These are phyloP conservation scores for Ips typographus DNA, from an alignment of 1,140 invertebrate genomes.

Conservation along the genomic window DNA sequence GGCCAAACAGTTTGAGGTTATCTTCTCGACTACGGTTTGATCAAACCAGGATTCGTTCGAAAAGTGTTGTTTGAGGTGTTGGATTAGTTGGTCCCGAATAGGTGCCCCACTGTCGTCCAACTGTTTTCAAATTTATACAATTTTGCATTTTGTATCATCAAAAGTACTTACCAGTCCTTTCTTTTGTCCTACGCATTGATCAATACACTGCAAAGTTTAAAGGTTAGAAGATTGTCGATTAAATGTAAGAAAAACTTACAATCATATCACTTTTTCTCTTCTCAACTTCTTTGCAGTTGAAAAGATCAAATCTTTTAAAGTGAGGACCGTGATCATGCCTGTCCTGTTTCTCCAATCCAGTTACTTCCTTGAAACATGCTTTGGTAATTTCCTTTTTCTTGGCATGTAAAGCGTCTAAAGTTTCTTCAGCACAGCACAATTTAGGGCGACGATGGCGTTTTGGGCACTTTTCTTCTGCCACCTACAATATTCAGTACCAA, in stretches of 20 bases:
- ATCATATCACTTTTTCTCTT: constrained; percentile 43
- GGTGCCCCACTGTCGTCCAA: constrained; percentile 45
- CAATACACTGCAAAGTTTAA: constrained; percentile 41
- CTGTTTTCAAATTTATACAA: constrained; percentile 34
- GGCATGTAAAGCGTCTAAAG: constrained; percentile 38
- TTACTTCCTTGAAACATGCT: constrained; percentile 44
- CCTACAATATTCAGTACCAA: background rate
- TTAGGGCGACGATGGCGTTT: constrained; percentile 25
- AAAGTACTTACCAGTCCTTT: constrained; percentile 43
- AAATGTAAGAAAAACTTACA: constrained; percentile 32
- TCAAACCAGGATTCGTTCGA: constrained; percentile 47
- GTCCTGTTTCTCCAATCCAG: constrained; percentile 38
- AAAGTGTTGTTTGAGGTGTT: constrained; percentile 43
- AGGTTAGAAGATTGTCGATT: constrained; percentile 15
- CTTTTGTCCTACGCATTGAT: constrained; percentile 44
- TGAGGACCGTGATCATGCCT: constrained; percentile 2
- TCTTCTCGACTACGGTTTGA: constrained; percentile 39
- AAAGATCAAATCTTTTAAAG: constrained; percentile 40
- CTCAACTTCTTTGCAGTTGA: constrained; percentile 44
- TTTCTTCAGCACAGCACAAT: constrained; percentile 44
- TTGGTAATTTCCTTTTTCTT: constrained; percentile 40
- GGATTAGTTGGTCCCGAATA: constrained; percentile 40
- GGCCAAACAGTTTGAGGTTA: constrained; percentile 46
- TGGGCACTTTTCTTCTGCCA: constrained; percentile 41
- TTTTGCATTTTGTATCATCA: constrained; percentile 5